Conservation (phyloP, 2,888 invertebrate species). For the Thysanoteuthis rhombus region DNA sequence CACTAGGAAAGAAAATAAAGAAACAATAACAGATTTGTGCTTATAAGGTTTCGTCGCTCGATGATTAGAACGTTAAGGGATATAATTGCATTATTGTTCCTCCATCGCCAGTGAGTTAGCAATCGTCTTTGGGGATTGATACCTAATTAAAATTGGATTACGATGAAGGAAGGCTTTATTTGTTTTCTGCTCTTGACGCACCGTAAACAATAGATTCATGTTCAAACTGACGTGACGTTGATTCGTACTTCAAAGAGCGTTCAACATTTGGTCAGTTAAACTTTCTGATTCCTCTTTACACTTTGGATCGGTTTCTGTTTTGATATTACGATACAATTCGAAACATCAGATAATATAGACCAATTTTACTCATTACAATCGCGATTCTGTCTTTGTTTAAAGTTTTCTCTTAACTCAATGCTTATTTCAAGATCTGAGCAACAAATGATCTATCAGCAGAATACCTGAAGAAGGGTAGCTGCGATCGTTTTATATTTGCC, state of each 20-base stretch:
- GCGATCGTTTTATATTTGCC: neutral
- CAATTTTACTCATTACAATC: neutral
- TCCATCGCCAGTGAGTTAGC: neutral
- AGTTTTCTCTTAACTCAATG: neutral
- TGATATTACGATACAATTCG: neutral
- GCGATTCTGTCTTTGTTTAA: neutral
- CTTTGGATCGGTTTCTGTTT: neutral
- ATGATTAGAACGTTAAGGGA: neutral
- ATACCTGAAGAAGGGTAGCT: neutral
- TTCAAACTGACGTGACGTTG: no score
- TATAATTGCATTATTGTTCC: neutral
- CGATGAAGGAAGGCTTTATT: neutral
- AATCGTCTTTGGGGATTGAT: neutral
- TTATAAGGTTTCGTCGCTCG: no score
- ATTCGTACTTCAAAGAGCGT: no score
- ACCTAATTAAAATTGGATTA: neutral
- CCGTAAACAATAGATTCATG: no score
- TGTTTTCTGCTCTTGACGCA: no score
- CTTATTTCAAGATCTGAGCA: neutral
- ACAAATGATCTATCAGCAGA: neutral
- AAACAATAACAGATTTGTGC: neutral
- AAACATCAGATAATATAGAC: no score
- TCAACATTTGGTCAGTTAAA: no score
- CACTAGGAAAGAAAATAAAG: neutral
- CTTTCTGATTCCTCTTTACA: neutral